Conservation (phyloP, 1,140 invertebrate genomes). For the Homarus americanus region DNA sequence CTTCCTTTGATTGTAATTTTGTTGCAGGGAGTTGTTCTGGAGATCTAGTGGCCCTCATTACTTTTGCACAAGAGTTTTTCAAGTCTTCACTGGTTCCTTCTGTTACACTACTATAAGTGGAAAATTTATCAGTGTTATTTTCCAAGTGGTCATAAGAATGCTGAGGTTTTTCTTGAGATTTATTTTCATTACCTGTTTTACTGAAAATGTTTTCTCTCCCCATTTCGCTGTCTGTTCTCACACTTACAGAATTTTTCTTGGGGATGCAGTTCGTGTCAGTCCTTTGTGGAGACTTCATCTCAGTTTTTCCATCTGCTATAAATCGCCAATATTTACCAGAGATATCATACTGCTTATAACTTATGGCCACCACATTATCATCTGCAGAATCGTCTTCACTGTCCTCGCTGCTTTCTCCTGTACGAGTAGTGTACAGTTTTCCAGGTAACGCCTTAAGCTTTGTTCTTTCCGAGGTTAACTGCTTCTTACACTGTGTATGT, state of each 20-base stretch:
- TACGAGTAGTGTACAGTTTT: conserved; percentile 23
- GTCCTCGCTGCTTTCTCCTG: conserved; percentile 39
- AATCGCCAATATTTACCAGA: conserved; percentile 3
- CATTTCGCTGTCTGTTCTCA: background rate
- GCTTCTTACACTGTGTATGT: too few relatives aligned
- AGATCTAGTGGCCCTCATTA: background rate
- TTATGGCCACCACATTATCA: conserved; percentile 18
- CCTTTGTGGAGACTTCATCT: background rate
- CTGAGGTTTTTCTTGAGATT: background rate
- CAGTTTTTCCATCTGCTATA: background rate
- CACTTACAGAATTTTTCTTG: background rate
- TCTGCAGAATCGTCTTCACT: conserved; percentile 3
- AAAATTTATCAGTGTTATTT: background rate
- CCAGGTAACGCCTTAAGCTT: background rate
- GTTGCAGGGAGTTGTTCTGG: background rate
- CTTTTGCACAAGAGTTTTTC: background rate
- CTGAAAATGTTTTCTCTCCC: background rate
- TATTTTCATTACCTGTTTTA: background rate
- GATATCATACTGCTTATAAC: conserved; percentile 25
- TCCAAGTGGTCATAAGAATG: background rate
- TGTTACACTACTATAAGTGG: background rate
- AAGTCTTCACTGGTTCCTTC: background rate
- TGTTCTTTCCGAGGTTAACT: background rate
- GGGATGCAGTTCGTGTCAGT: background rate
- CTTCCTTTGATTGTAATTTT: background rate